These are phyloP conservation scores for Graptemys geographica DNA, from an alignment of 2,797 vertebrate genomes.

Conservation along the genomic window DNA sequence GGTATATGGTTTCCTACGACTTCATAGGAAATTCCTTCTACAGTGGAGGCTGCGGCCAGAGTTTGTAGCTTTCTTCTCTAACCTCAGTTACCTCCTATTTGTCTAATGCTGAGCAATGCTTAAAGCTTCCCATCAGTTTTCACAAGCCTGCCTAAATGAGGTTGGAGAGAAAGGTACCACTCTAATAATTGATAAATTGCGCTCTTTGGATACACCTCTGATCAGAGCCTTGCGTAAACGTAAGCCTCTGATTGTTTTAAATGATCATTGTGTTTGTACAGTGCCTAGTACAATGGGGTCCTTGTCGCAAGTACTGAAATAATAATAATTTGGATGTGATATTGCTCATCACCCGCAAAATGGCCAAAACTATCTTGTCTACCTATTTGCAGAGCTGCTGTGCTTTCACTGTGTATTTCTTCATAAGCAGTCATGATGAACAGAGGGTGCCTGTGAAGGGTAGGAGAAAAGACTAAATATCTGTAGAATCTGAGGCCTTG, in stretches of 20 bases:
- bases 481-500: background rate
- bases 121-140: conserved; percentile 48
- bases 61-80: conserved; percentile 29
- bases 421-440: background rate
- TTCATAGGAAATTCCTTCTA: conserved; percentile 51
- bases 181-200: fast-evolving
- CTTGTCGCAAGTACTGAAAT: background rate
- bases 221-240: background rate
- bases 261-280: fast-evolving
- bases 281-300: background rate
- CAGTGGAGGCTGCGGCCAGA: conserved; percentile 52
- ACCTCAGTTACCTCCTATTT: conserved; percentile 30
- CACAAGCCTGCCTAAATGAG: background rate
- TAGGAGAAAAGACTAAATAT: background rate
- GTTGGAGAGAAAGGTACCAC: background rate
- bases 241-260: fast-evolving
- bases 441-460: background rate
- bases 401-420: background rate
- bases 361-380: background rate
- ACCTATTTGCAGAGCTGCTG: background rate
- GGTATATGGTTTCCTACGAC: conserved; percentile 29
- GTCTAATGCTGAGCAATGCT: background rate
- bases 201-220: background rate
- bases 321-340: background rate
- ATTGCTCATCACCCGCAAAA: background rate